Base-by-base conservation (phyloP, 2,888 invertebrate genomes). In the Prosapia bicincta region DNA sequence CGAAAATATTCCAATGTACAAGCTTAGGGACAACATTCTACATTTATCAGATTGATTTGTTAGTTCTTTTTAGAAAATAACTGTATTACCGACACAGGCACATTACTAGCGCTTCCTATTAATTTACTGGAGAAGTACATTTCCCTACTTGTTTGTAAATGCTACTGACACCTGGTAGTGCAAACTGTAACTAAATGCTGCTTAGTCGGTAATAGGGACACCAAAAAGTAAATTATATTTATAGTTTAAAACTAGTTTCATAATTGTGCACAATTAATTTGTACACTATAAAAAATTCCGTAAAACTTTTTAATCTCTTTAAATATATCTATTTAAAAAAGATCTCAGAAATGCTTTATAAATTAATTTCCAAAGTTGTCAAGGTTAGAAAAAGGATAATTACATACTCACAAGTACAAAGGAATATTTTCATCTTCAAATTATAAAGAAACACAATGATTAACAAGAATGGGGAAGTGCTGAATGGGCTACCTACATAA, bases 391-490 rank as follows among this genome's bases (percentile, higher is more conserved):
- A n/a, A n/a, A 6, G 9, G 9, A 30, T 30, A 20, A 54, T 54
- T 6, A 54, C n/a, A 54, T 54, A 54, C 54, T 54, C 20, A 54
- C 54, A 54, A 54, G 54, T 54, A 54, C 54, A 54, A 20, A 20
- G 20, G 54, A 54, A 54, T 54, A 20, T 54, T 54, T 54, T 54
- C 54, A 54, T 54, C 54, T 54, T 54, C 7, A 38, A 38, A 38
- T 54, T 20, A 20, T 54, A 54, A 54, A 54, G 1, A n/a, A 54
- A 54, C 54, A 54, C 54, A 54, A 54, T 54, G 54, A 54, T 54
- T 74, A 69, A 74, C 74, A 74, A 74, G 74, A 74, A 74, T 74
- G 74, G 74, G 74, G 69, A 69, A 69, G 74, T 74, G 54, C 54
- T 54, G 54, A 54, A 54, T 54, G 54, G 54, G 13, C 54, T 54